These are phyloP conservation scores for Sebastolobus altivelis DNA, from an alignment of 2,797 vertebrate genomes.

Conservation along the genomic window DNA sequence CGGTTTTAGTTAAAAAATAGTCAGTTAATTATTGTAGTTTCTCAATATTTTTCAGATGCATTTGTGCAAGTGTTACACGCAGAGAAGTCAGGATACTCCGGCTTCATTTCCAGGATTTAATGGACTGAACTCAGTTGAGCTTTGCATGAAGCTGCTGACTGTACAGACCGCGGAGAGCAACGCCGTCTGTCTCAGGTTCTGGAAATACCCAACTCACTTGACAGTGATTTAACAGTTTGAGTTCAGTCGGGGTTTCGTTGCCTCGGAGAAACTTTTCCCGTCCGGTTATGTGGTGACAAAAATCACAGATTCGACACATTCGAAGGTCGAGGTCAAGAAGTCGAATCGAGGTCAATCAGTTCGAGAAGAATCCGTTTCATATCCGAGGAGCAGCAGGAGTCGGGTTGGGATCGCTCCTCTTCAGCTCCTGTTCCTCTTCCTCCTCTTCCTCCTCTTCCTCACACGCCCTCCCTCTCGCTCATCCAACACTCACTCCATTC, in stretches of 20 bases:
- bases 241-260: background rate
- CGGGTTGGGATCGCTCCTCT: background rate
- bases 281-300: background rate
- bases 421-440: background rate
- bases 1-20: background rate
- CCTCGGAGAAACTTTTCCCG: background rate
- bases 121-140: background rate
- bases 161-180: background rate
- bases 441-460: conserved; percentile 6
- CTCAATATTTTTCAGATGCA: background rate
- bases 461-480: background rate
- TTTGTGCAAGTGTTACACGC: background rate
- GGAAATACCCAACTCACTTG: conserved; percentile 33
- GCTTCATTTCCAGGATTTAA: background rate
- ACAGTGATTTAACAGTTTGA: background rate
- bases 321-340: background rate
- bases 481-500: conserved; percentile 8
- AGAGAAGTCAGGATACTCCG: background rate
- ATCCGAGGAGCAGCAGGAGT: background rate
- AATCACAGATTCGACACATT: background rate
- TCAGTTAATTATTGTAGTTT: background rate
- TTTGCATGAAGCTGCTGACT: conserved; percentile 11
- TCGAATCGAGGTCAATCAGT: background rate
- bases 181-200: background rate
- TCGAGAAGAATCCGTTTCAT: background rate